Evolutionary conservation across 2,888 invertebrate species (phyloP).

Genomic region (Corbicula japonica): DNA sequence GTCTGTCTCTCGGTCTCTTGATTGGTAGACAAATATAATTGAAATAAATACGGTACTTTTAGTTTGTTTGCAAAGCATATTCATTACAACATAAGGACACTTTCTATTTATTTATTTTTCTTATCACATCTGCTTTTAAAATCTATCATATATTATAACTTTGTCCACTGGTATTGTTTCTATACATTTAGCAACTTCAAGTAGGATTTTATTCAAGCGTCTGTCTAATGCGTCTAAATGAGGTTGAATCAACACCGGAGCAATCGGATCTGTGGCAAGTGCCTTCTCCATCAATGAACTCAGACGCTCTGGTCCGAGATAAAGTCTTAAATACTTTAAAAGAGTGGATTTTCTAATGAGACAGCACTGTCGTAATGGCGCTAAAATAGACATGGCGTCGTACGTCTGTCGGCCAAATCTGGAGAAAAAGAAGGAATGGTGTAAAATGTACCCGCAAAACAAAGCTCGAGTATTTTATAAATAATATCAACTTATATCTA

Average conservation of each 20-base stretch:
- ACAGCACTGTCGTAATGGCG: slow-evolving; percentile 98
- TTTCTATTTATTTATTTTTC: too few species aligned
- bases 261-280: slow-evolving; percentile 93
- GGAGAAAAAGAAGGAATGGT: slow-evolving; percentile 45
- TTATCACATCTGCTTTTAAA: slow-evolving; percentile 21
- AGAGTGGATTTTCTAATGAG: slow-evolving; percentile 95
- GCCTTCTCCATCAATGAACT: slow-evolving; percentile 92
- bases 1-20: too few species aligned
- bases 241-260: slow-evolving; percentile 96
- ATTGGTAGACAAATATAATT: too few species aligned
- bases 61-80: too few species aligned
- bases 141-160: slow-evolving; percentile 14
- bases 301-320: slow-evolving; percentile 87
- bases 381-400: slow-evolving; percentile 97
- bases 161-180: background rate
- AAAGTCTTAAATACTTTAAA: slow-evolving; percentile 89
- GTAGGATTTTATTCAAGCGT: slow-evolving; percentile 88
- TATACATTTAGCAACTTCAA: slow-evolving; percentile 65
- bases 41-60: too few species aligned
- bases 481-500: background rate
- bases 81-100: too few species aligned
- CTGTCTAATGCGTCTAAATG: slow-evolving; percentile 96
- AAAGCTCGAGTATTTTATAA: background rate
- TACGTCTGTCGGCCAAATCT: slow-evolving; percentile 96
- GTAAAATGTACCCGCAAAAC: background rate